Evolutionary conservation across 2,888 invertebrate species (phyloP), one percentile per base, ranked within the genome.

Genomic region (Eupithecia vulgata): DNA sequence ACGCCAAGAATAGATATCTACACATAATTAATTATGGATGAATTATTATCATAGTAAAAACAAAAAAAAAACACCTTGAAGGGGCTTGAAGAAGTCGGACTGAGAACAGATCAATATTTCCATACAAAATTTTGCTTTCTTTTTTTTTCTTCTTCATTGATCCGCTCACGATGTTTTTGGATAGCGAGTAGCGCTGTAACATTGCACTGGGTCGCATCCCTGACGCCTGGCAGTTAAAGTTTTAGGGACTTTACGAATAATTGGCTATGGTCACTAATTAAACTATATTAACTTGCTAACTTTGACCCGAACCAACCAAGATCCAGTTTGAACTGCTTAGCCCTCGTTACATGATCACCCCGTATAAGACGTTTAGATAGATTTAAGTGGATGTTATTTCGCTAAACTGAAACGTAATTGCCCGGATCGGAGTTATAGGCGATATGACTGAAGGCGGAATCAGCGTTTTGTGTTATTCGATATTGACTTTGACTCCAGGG

Each of bases 341-440:
- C 61, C 34, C 30, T 21, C 21, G 12, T 40, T 34, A 61, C 15
- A 61, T 67, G 25, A 25, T 62, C 74, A 71, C 52, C 62, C 68
- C 62, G 25, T 72, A 61, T 79, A 78, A 77, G 83, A 87, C 87
- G 82, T 88, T 88, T 87, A 88, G 84, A 82, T 80, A 79, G 81
- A 83, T 80, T 82, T 87, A 84, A 84, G 81, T 82, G 79, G 80
- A 81, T 88, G 85, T 86, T 85, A 87, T 86, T 83, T 81, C 68
- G 75, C 75, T 75, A 75, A 75, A 75, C 72, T 73, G 72, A 72
- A 75, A 68, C 48, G 72, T 75, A 70, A 75, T 75, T 72, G 75
- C 70, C 48, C 68, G 72, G 70, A 70, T 72, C 45, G 48, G 61
- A 72, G 72, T 72, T 72, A 70, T 66, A 68, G 70, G 65, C 37